These are phyloP conservation scores for Hirundo rustica DNA, from an alignment of 2,797 vertebrate genomes.

Conservation along the genomic window DNA sequence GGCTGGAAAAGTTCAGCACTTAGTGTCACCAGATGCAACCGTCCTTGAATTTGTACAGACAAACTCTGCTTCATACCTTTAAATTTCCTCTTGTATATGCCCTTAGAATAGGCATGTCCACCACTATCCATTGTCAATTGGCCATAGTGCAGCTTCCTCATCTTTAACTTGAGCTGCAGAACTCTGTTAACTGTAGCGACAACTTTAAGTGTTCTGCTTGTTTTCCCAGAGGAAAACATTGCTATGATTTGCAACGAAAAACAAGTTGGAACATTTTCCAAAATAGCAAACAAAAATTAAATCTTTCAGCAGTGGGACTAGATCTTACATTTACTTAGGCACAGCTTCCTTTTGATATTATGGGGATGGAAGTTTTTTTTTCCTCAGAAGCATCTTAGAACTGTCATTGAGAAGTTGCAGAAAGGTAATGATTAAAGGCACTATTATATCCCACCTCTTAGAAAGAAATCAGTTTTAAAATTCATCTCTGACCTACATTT, in stretches of 20 bases:
- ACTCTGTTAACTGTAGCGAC: conserved; percentile 20
- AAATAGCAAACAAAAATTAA: conserved; percentile 71
- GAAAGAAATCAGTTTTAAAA: conserved; percentile 46
- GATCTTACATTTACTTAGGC: conserved; percentile 69
- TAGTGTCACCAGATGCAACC: conserved; percentile 38
- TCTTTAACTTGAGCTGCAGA: conserved; percentile 30
- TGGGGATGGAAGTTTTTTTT: conserved; percentile 47
- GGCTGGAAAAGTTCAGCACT: conserved; percentile 39
- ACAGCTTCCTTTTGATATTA: conserved; percentile 68
- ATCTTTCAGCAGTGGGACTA: conserved; percentile 69
- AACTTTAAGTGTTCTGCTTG: conserved; percentile 34
- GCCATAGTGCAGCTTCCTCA: conserved; percentile 9
- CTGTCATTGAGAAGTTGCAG: conserved; percentile 31
- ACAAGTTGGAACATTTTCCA: conserved; percentile 70
- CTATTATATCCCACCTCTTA: background rate
- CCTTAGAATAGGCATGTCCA: conserved; percentile 36
- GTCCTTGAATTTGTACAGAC: conserved; percentile 26
- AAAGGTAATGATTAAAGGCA: conserved; percentile 34
- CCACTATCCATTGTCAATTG: background rate
- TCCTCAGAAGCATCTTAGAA: conserved; percentile 70
- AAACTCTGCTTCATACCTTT: background rate
- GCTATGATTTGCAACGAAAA: conserved; percentile 57
- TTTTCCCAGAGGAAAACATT: conserved; percentile 50
- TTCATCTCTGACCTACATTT: conserved; percentile 5
- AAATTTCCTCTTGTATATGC: background rate